phyloP scores from a whole-genome alignment of 1,140 invertebrate species.

The Drosophila orena region DNA sequence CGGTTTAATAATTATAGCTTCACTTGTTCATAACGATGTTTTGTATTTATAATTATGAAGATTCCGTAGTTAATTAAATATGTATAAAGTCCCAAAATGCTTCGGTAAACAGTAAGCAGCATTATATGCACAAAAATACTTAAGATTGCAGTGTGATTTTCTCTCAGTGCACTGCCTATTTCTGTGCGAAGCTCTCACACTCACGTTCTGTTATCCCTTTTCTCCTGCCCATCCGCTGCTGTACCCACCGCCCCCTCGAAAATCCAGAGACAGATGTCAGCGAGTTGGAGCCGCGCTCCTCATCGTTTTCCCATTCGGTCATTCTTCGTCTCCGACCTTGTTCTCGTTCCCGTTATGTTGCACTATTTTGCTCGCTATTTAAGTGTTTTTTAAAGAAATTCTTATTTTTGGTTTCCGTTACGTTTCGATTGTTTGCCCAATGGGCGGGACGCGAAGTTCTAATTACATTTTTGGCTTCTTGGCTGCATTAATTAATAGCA shows the following conservation, averaged over 20 bases:
- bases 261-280: constrained; percentile 57
- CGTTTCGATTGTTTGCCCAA: constrained; percentile 44
- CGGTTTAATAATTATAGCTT: too few relatives aligned
- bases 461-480: constrained; percentile 45
- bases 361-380: not conserved
- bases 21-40: too few relatives aligned
- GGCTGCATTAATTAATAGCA: constrained; percentile 48
- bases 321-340: constrained; percentile 35
- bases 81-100: too few relatives aligned
- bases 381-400: constrained; percentile 1
- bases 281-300: constrained; percentile 71
- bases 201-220: not conserved
- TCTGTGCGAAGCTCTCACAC: not conserved
- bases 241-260: constrained; percentile 5
- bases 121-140: too few relatives aligned
- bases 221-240: not conserved
- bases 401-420: constrained; percentile 26
- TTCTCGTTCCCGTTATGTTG: constrained; percentile 11
- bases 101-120: too few relatives aligned
- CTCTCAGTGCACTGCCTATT: not conserved
- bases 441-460: constrained; percentile 12
- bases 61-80: too few relatives aligned
- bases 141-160: not conserved
- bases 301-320: constrained; percentile 80
- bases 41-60: too few relatives aligned